phyloP scores from a whole-genome alignment of 2,797 vertebrate genomes.

The Sebastes cheni region DNA sequence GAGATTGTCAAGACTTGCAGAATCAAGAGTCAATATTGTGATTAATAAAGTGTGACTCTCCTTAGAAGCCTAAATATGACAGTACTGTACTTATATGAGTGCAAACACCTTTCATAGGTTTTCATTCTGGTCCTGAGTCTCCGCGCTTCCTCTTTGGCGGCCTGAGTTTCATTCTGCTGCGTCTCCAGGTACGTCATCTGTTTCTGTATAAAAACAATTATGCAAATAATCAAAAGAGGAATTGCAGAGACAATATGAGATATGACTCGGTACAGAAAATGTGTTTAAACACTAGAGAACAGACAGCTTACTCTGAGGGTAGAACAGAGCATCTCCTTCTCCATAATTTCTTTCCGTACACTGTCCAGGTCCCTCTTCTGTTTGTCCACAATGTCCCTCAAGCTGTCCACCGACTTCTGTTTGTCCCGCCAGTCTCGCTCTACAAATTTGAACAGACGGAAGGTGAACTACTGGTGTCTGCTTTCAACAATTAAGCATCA shows the following conservation, averaged over 20 bases:
- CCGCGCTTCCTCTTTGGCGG: constrained; percentile 88
- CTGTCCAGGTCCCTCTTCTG: constrained; percentile 88
- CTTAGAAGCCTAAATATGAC: neutral
- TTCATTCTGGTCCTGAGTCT: constrained; percentile 88
- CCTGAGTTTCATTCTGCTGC: constrained; percentile 86
- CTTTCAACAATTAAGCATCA: neutral
- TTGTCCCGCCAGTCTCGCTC: constrained; percentile 89
- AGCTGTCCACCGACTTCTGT: constrained; percentile 82
- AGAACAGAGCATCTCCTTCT: constrained; percentile 90
- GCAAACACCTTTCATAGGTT: constrained; percentile 87
- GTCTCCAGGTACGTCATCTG: constrained; percentile 94
- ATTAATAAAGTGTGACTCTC: neutral
- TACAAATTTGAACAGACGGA: constrained; percentile 57
- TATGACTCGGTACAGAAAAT: neutral
- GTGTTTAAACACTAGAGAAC: neutral
- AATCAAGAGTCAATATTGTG: neutral
- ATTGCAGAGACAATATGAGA: neutral
- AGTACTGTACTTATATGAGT: neutral
- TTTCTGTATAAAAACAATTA: constrained; percentile 79
- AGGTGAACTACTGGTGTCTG: neutral
- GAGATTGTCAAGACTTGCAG: neutral
- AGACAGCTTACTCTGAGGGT: constrained; percentile 86
- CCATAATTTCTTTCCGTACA: constrained; percentile 82
- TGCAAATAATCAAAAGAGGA: neutral
- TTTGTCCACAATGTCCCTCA: constrained; percentile 87